Evolutionary conservation across 2,888 invertebrate genomes (phyloP).

Genomic region (Lordiphosa andalusiaca): DNA sequence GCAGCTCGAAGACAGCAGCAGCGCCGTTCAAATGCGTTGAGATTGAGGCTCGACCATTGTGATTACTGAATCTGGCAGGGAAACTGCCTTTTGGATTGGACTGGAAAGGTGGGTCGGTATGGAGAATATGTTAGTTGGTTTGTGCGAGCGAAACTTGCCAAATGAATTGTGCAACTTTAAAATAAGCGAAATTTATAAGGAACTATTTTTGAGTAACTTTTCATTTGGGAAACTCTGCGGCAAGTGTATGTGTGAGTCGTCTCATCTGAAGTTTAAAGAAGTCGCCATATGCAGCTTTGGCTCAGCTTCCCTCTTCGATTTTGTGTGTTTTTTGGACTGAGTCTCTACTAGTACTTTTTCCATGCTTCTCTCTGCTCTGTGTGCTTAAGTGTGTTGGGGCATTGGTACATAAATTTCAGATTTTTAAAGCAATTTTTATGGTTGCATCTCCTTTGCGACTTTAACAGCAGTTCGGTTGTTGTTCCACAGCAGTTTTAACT

Average conservation of each 20-base stretch:
- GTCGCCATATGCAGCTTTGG: too few relatives aligned
- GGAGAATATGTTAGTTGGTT: not conserved
- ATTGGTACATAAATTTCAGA: conserved; percentile 76
- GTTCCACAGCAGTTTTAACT: conserved; percentile 56
- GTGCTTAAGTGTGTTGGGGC: conserved; percentile 43
- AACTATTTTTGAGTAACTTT: too few relatives aligned
- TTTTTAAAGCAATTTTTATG: conserved; percentile 76
- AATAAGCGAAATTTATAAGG: too few relatives aligned
- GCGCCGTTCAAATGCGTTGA: conserved; percentile 50
- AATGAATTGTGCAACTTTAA: too few relatives aligned
- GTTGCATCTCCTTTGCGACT: conserved; percentile 60
- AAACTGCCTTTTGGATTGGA: conserved; percentile 3
- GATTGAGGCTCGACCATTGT: conserved; percentile 71
- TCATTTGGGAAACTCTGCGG: too few relatives aligned
- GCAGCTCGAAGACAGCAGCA: conserved; percentile 19
- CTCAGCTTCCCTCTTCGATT: conserved; percentile 10
- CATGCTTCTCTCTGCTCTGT: conserved; percentile 18
- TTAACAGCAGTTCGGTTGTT: conserved; percentile 67
- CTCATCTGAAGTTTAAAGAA: not conserved
- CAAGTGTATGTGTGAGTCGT: conserved; percentile 18
- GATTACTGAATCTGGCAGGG: conserved; percentile 64
- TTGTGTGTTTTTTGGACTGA: conserved; percentile 32
- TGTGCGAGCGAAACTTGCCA: too few relatives aligned
- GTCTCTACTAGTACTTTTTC: conserved; percentile 24
- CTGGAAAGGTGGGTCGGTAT: not conserved